These are phyloP conservation scores for Bubo blakistoni DNA, from an alignment of 2,113 vertebrate species.

Conservation along the genomic window DNA sequence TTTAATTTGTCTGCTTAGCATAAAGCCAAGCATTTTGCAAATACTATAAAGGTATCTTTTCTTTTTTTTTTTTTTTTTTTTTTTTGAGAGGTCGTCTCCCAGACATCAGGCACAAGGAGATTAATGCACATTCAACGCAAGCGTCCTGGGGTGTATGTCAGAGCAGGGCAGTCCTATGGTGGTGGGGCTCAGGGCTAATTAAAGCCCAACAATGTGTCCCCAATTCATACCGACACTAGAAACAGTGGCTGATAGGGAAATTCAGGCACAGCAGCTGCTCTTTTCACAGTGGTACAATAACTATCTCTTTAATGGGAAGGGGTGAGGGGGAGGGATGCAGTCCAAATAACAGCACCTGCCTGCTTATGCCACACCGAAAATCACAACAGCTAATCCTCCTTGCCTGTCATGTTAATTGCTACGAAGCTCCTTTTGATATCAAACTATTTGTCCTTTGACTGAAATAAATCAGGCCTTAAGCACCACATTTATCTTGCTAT, in stretches of 20 bases:
- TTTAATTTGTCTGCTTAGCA: conserved; percentile 23
- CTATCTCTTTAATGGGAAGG: conserved; percentile 60
- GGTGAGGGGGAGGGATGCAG: conserved; percentile 5
- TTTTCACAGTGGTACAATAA: conserved; percentile 75
- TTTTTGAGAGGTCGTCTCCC: conserved; percentile 20
- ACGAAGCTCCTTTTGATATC: conserved; percentile 54
- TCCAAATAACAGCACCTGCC: conserved; percentile 75
- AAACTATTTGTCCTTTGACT: conserved; percentile 66
- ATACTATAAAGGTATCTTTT: not conserved
- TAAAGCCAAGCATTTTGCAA: not conserved
- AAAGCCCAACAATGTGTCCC: conserved; percentile 46
- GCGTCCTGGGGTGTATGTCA: conserved; percentile 40
- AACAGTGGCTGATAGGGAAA: conserved; percentile 65
- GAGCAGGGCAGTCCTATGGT: conserved; percentile 23
- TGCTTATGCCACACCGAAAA: conserved; percentile 42
- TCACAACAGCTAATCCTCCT: conserved; percentile 60
- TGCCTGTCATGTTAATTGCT: conserved; percentile 67
- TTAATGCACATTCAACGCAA: conserved; percentile 40
- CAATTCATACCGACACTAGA: conserved; percentile 34
- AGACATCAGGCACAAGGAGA: not conserved
- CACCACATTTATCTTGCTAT: conserved; percentile 41
- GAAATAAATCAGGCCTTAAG: conserved; percentile 67
- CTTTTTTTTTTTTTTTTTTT: not conserved
- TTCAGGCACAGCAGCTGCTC: conserved; percentile 76
- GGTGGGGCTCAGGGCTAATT: conserved; percentile 42